Evolutionary conservation across 2,797 vertebrate species (phyloP).

Genomic region (Furcifer pardalis): DNA sequence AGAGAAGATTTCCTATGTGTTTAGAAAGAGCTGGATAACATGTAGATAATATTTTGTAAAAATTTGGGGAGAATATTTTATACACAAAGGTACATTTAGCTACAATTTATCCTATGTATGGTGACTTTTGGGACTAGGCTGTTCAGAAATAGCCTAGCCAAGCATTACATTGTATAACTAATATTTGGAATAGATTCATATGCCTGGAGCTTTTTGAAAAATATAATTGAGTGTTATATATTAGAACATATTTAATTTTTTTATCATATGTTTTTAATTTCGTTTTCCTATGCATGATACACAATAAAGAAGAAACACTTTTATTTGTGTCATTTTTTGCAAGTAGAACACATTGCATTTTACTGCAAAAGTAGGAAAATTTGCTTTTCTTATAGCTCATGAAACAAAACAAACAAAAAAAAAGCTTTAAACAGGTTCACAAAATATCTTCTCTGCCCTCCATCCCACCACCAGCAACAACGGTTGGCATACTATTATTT

Average conservation of each 20-base stretch:
- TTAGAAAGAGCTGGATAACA: too few species aligned
- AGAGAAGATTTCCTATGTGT: too few species aligned
- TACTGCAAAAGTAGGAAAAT: constrained; percentile 65
- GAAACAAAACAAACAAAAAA: constrained; percentile 57
- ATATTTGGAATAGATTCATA: not conserved
- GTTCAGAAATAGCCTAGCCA: not conserved
- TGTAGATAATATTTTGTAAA: too few species aligned
- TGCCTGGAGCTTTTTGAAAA: not conserved
- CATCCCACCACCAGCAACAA: not conserved
- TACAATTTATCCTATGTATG: too few species aligned
- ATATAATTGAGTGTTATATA: not conserved
- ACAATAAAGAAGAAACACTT: not conserved
- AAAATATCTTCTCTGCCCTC: constrained; percentile 6
- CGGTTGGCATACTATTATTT: not conserved
- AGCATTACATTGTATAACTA: not conserved
- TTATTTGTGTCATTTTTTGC: constrained; percentile 32
- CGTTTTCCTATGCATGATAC: not conserved
- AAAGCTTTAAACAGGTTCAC: constrained; percentile 25
- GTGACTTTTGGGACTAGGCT: too few species aligned
- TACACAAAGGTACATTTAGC: too few species aligned
- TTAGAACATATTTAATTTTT: not conserved
- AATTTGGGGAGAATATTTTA: too few species aligned
- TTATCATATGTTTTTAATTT: not conserved
- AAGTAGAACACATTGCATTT: constrained; percentile 66
- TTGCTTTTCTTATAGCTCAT: constrained; percentile 56